Percentiles rank a stretch among this genome's conserved stretches.
Evolutionary conservation across 2,113 vertebrate genomes (phyloP).

Genomic region (Anarrhichthys ocellatus): DNA sequence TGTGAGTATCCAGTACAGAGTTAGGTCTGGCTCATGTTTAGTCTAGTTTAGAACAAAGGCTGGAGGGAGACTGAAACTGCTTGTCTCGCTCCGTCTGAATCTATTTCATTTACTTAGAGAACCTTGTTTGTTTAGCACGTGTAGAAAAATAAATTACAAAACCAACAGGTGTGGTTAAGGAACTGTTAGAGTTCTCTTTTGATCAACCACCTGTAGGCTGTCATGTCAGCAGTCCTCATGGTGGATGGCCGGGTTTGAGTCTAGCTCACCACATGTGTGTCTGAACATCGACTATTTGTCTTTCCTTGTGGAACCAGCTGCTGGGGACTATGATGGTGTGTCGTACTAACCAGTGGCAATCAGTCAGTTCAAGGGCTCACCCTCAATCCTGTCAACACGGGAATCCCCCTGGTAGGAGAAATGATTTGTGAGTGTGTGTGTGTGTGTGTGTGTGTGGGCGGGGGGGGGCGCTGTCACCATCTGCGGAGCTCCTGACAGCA

Average conservation of each 20-base stretch:
- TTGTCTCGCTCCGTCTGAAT: background rate
- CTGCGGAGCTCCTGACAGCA: conserved; percentile 12
- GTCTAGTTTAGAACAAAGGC: conserved; percentile 7
- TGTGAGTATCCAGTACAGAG: background rate
- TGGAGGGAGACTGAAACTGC: background rate
- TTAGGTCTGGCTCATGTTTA: background rate
- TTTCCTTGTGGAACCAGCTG: background rate
- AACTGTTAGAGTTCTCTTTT: background rate
- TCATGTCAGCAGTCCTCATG: background rate
- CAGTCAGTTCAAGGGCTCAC: background rate
- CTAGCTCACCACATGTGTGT: background rate
- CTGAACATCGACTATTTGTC: background rate
- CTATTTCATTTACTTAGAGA: background rate
- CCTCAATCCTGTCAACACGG: background rate
- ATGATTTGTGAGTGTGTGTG: conserved; percentile 14
- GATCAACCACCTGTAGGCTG: too few species aligned
- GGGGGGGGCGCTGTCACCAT: background rate
- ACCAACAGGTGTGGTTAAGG: background rate
- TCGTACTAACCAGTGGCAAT: background rate
- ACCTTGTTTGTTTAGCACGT: background rate
- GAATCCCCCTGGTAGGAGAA: background rate
- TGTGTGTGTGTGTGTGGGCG: background rate
- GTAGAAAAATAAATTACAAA: background rate
- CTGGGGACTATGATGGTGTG: background rate
- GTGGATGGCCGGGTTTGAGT: background rate